A percentile compares a stretch with the other conserved stretches of the same genome.
Conservation (phyloP, 2,797 vertebrate genomes). For the Psittacula derbiana region DNA sequence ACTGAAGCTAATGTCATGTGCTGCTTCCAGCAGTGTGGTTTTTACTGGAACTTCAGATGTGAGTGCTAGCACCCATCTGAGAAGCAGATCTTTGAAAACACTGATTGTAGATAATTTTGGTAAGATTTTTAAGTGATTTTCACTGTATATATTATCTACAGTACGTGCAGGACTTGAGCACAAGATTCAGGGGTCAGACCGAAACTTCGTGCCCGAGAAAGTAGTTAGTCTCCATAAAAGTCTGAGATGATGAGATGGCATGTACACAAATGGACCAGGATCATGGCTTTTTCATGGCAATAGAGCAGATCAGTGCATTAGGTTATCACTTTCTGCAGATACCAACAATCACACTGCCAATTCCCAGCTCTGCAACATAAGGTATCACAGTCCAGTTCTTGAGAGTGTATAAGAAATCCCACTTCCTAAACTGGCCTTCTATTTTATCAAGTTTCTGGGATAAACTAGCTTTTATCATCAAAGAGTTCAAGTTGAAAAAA, state of each 20-base stretch:
- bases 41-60: neutral
- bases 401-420: neutral
- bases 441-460: neutral
- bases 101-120: neutral
- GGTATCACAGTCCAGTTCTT: neutral
- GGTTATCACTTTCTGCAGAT: neutral
- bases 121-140: neutral
- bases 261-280: neutral
- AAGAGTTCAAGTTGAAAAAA: neutral
- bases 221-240: neutral
- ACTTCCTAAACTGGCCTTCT: neutral
- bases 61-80: neutral
- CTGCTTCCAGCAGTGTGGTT: neutral
- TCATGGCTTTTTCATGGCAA: neutral
- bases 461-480: neutral
- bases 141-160: neutral
- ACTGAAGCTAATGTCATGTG: neutral
- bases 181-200: neutral
- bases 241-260: neutral
- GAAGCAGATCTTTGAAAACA: neutral
- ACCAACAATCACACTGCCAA: neutral
- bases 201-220: neutral
- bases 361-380: neutral
- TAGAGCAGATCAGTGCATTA: neutral
- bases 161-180: neutral